Conservation (phyloP, 2,797 vertebrate species). For the Hephaestus fuliginosus region DNA sequence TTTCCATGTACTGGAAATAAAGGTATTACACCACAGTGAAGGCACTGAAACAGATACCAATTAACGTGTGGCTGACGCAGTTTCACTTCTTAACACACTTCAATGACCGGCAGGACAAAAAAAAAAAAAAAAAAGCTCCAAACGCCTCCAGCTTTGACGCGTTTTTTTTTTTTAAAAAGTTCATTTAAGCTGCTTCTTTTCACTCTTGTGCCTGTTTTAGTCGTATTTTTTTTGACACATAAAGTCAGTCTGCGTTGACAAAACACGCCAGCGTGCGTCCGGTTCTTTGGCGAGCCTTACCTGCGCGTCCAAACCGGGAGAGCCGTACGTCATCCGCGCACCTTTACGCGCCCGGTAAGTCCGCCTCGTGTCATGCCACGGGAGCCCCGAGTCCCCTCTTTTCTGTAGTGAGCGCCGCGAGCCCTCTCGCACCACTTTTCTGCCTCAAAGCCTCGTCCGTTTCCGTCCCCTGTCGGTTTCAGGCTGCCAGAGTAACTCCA, state of each 20-base stretch:
- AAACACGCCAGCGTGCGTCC: neutral
- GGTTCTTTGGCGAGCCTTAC: constrained; percentile 29
- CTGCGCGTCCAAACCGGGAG: neutral
- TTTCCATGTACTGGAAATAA: too few species aligned
- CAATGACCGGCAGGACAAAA: too few species aligned
- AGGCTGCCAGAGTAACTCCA: constrained; percentile 24
- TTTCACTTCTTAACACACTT: neutral
- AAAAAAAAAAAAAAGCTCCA: too few species aligned
- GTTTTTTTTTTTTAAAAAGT: fast-evolving
- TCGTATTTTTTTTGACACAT: too few species aligned
- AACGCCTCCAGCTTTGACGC: neutral
- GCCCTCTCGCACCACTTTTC: constrained; percentile 1
- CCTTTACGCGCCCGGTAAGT: neutral
- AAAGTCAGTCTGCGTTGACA: neutral
- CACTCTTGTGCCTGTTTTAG: neutral
- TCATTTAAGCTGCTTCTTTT: neutral
- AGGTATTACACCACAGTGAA: neutral
- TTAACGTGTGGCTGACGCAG: neutral
- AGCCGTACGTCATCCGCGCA: neutral
- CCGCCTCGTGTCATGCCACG: neutral
- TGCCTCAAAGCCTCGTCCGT: constrained; percentile 15
- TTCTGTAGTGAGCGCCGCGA: neutral
- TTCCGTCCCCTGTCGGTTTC: constrained; percentile 30
- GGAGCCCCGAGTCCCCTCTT: neutral
- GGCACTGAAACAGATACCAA: neutral